Conservation (phyloP, 1,140 invertebrate genomes). For the Cydia fagiglandana region DNA sequence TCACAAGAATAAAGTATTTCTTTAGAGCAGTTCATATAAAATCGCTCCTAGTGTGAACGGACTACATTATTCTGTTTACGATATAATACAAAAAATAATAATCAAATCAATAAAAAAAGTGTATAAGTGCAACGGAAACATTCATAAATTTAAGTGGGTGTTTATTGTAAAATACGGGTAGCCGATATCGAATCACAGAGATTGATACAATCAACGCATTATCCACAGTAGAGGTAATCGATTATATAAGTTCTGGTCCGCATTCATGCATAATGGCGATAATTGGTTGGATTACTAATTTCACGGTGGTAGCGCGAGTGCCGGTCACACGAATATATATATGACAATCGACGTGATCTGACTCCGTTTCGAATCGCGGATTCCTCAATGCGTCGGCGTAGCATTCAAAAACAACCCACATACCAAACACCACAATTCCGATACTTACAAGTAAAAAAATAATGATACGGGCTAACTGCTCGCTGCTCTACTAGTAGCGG, state of each 20-base stretch:
- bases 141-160: slow-evolving; percentile 17
- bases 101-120: not conserved
- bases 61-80: slow-evolving; percentile 22
- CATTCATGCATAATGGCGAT: slow-evolving; percentile 35
- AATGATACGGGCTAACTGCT: too few relatives aligned
- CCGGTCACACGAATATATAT: slow-evolving; percentile 36
- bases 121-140: slow-evolving; percentile 14
- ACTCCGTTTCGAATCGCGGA: slow-evolving; percentile 20
- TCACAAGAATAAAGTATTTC: slow-evolving; percentile 36
- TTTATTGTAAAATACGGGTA: slow-evolving; percentile 31
- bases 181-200: slow-evolving; percentile 33
- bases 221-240: slow-evolving; percentile 34
- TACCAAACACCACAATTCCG: not conserved
- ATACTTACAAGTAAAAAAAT: too few relatives aligned
- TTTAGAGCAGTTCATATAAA: slow-evolving; percentile 32
- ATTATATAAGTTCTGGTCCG: slow-evolving; percentile 19
- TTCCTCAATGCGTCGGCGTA: slow-evolving; percentile 4
- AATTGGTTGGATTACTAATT: slow-evolving; percentile 61
- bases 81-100: not conserved
- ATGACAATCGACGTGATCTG: slow-evolving; percentile 47
- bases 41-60: slow-evolving; percentile 6
- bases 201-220: slow-evolving; percentile 38
- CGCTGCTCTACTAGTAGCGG: too few relatives aligned
- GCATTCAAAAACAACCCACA: not conserved
- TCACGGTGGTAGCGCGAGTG: slow-evolving; percentile 48